Evolutionary conservation across 64 coral and sea anemone species (phyloP).

Genomic region (Hydrozoanthus tunicans): DNA sequence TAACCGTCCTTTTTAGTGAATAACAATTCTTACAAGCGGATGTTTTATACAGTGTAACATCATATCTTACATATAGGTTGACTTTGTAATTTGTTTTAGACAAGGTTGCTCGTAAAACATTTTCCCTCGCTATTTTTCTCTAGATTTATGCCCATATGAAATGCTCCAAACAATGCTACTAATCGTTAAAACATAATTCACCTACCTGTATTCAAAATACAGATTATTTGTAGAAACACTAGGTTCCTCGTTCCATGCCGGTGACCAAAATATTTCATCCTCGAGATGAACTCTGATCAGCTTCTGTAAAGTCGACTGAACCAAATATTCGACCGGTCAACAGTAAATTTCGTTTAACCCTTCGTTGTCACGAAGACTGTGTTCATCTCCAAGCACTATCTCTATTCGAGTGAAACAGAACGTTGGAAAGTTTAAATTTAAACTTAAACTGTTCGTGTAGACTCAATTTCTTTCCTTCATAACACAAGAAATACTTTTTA

Average conservation of each 20-base stretch:
- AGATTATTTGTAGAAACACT: neutral
- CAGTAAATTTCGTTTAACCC: no score
- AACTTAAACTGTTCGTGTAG: no score
- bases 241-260: neutral
- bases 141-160: neutral
- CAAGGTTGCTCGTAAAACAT: no score
- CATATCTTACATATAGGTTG: no score
- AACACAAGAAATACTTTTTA: neutral
- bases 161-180: neutral
- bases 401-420: neutral
- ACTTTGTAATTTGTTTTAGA: no score
- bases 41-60: no score
- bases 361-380: conserved; percentile 15
- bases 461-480: neutral
- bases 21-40: no score
- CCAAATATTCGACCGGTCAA: neutral
- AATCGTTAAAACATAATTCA: neutral
- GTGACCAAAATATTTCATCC: no score
- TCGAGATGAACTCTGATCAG: neutral
- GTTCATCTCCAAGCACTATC: neutral
- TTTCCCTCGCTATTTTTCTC: no score
- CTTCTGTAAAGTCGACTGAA: neutral
- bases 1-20: no score
- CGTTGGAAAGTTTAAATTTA: neutral
- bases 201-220: conserved; percentile 39